Evolutionary conservation across 2,113 vertebrate genomes (phyloP).

Genomic region (Vombatus ursinus): DNA sequence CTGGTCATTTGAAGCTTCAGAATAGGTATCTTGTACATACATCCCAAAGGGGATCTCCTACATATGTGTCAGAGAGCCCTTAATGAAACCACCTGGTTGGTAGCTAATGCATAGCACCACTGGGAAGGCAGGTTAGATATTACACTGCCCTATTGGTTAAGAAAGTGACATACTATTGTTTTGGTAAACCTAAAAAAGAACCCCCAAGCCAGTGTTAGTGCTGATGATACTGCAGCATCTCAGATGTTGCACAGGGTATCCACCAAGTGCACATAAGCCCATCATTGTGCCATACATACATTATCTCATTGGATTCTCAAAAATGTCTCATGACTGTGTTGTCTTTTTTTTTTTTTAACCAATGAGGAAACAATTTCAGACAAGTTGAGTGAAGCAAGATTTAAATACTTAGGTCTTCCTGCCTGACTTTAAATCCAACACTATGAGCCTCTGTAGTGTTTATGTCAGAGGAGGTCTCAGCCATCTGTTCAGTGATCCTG

Average conservation of each 20-base stretch:
- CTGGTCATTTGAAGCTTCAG: neutral
- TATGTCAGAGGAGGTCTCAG: neutral
- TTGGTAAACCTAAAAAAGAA: constrained; percentile 1
- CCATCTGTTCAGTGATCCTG: neutral
- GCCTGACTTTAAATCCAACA: neutral
- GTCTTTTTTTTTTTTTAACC: neutral
- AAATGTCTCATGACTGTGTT: neutral
- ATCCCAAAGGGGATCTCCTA: neutral
- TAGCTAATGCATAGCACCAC: neutral
- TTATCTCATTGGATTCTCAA: neutral
- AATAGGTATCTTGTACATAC: neutral
- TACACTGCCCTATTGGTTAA: neutral
- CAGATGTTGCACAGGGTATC: neutral
- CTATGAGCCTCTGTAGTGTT: neutral
- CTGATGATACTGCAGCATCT: neutral
- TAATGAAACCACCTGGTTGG: neutral
- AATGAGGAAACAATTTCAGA: neutral
- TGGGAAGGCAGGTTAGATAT: neutral
- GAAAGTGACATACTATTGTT: neutral
- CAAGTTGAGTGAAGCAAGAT: neutral
- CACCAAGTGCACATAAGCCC: neutral
- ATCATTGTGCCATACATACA: neutral
- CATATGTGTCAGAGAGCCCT: neutral
- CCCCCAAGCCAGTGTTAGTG: neutral
- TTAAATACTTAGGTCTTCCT: neutral